Percentiles rank a stretch among this genome's conserved stretches.
Conservation (phyloP, 1,140 invertebrate genomes). For the Drosophila kohkoa region DNA sequence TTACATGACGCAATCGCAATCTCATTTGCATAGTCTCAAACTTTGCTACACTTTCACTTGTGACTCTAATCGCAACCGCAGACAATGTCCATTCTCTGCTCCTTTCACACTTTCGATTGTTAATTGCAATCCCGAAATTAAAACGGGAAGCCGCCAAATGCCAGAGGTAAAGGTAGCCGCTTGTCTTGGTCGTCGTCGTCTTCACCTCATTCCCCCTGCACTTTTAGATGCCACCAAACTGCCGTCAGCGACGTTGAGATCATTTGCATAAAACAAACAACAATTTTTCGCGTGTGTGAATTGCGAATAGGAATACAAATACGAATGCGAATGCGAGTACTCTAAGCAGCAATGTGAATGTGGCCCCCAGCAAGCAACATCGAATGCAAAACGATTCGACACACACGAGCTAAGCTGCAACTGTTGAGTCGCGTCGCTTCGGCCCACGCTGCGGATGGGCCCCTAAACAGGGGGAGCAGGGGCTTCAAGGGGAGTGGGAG, state of each 20-base stretch:
- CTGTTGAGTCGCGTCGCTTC: constrained; percentile 8
- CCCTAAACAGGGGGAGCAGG: constrained; percentile 10
- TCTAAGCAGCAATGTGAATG: constrained; percentile 46
- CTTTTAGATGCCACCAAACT: neutral
- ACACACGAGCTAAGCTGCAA: constrained; percentile 48
- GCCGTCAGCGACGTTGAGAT: constrained; percentile 42
- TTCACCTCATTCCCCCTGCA: neutral
- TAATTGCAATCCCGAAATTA: constrained; percentile 65
- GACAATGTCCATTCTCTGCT: constrained; percentile 39
- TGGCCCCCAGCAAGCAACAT: constrained; percentile 61
- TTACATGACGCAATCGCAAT: neutral
- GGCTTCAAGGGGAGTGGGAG: neutral
- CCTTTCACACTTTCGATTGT: constrained; percentile 75
- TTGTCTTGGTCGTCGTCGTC: neutral
- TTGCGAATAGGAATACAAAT: constrained; percentile 28
- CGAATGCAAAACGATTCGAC: constrained; percentile 67
- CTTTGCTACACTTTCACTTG: constrained; percentile 45
- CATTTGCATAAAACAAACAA: constrained; percentile 83
- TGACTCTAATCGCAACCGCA: constrained; percentile 30
- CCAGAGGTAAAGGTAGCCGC: constrained; percentile 26
- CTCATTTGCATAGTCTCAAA: neutral
- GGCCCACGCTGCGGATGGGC: constrained; percentile 27
- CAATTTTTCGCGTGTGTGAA: constrained; percentile 68
- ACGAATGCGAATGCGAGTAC: constrained; percentile 32
- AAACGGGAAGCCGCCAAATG: constrained; percentile 36